A percentile compares a stretch with the other conserved stretches of the same genome.
Conservation (phyloP, 2,888 invertebrate species). For the Smittia aterrima region DNA sequence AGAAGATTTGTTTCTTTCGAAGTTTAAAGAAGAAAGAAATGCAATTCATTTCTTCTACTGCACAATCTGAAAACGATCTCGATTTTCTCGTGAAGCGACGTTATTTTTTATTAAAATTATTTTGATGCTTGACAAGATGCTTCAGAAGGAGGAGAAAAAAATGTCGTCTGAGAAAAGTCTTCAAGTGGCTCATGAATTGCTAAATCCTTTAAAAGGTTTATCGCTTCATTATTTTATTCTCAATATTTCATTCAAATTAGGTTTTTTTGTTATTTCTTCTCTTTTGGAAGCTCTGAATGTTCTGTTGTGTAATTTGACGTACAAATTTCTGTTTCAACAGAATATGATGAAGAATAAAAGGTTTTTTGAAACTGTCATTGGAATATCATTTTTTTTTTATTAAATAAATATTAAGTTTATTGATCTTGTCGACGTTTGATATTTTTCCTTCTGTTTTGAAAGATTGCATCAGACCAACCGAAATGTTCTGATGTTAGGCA, state of each 20-base stretch:
- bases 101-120: conserved; percentile 4
- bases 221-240: conserved; percentile 1
- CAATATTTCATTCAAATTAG: background rate
- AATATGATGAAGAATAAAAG: no score
- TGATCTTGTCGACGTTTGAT: no score
- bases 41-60: background rate
- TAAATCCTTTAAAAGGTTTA: background rate
- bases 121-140: conserved; percentile 9
- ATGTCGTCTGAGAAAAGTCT: no score
- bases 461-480: no score
- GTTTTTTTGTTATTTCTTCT: background rate
- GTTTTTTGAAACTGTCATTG: no score
- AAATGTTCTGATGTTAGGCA: no score
- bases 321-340: no score
- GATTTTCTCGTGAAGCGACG: background rate
- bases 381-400: no score
- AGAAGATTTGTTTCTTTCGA: background rate
- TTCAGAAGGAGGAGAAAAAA: background rate
- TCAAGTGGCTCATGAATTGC: background rate
- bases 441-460: no score
- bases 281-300: no score
- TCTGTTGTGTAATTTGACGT: no score
- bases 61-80: conserved; percentile 1
- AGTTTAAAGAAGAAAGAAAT: background rate
- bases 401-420: no score